A percentile compares a stretch with the other conserved stretches of the same genome.
Evolutionary conservation across 2,797 vertebrate genomes (phyloP).

Genomic region (Platalea minor): DNA sequence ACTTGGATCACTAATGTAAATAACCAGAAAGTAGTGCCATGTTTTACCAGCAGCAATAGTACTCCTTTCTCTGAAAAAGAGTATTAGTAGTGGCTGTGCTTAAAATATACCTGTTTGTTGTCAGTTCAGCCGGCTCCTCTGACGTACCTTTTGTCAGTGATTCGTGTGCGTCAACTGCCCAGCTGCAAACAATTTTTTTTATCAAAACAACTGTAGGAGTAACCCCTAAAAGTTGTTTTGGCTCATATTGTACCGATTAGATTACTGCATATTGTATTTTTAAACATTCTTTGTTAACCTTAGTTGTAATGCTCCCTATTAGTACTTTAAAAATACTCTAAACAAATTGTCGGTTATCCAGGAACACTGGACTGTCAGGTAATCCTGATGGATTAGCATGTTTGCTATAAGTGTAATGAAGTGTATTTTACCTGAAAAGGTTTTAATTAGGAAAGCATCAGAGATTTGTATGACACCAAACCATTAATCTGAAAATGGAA

Average conservation of each 20-base stretch:
- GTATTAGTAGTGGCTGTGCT: not conserved
- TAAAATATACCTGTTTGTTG: not conserved
- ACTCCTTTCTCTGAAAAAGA: not conserved
- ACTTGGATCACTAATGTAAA: not conserved
- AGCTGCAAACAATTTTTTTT: not conserved
- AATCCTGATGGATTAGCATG: slow-evolving; percentile 35
- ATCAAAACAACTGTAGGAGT: not conserved
- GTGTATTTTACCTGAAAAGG: slow-evolving; percentile 34
- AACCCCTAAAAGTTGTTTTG: not conserved
- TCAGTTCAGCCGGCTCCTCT: not conserved
- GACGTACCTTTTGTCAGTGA: not conserved
- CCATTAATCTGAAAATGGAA: slow-evolving; percentile 37
- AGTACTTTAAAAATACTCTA: not conserved
- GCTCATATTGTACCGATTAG: not conserved
- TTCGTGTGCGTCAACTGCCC: not conserved
- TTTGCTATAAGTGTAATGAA: slow-evolving; percentile 4
- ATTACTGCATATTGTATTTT: not conserved
- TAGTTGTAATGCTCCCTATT: not conserved
- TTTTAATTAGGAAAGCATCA: slow-evolving; percentile 47
- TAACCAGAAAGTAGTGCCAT: not conserved
- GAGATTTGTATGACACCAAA: not conserved
- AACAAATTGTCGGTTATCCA: not conserved
- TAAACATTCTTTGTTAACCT: not conserved
- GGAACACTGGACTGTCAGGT: not conserved
- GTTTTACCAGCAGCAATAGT: not conserved